Percentiles rank a stretch among this genome's conserved stretches.
Conservation (phyloP, 2,797 vertebrate species). For the Acrossocheilus fasciatus region DNA sequence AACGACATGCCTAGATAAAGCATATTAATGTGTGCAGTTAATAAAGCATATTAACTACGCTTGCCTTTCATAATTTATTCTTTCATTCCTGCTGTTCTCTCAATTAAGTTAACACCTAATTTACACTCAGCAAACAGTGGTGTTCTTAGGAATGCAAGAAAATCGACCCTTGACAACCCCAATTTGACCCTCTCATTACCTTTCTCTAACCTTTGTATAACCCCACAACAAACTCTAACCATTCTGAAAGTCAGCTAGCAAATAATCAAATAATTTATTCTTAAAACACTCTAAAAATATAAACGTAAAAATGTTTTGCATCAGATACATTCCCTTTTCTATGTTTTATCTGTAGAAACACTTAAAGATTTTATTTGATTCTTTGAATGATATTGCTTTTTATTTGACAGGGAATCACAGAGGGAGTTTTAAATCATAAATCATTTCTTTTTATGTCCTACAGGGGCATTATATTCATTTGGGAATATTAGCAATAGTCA, state of each 20-base stretch:
- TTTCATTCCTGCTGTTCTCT: constrained; percentile 40
- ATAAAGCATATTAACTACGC: not conserved
- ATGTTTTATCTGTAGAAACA: not conserved
- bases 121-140: constrained; percentile 70
- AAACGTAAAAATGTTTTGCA: not conserved
- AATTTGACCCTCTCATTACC: constrained; percentile 45
- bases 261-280: constrained; percentile 10
- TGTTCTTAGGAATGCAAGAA: constrained; percentile 75
- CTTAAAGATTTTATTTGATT: no score
- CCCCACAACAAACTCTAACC: constrained; percentile 41
- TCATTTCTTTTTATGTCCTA: not conserved
- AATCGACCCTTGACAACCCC: constrained; percentile 53
- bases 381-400: not conserved
- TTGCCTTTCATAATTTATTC: not conserved
- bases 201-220: constrained; percentile 56
- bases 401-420: not conserved
- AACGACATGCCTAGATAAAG: not conserved
- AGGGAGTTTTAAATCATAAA: not conserved
- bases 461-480: not conserved
- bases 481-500: not conserved
- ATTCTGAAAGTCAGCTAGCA: constrained; percentile 38
- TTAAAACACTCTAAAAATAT: not conserved
- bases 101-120: constrained; percentile 60
- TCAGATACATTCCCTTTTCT: not conserved
- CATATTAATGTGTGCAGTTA: not conserved